These are phyloP conservation scores for Cynopterus sphinx DNA, from an alignment of 2,797 vertebrate species.

Conservation along the genomic window DNA sequence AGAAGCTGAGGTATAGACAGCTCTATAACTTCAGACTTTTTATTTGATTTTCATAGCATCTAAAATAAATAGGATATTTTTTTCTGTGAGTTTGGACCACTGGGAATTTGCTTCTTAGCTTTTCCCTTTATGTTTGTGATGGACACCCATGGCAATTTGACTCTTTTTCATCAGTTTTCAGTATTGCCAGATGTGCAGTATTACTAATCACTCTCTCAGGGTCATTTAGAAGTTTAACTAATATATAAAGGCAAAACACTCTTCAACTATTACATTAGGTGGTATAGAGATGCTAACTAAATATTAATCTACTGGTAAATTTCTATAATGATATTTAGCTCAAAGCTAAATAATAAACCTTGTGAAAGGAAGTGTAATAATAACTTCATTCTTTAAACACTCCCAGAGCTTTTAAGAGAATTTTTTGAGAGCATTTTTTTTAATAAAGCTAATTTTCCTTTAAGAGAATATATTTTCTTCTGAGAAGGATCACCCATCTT, in stretches of 20 bases:
- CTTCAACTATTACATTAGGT: background rate
- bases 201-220: constrained; percentile 33
- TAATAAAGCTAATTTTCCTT: constrained; percentile 30
- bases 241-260: constrained; percentile 22
- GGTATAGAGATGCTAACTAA: constrained; percentile 46
- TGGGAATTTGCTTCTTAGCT: constrained; percentile 20
- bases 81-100: background rate
- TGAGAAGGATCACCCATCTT: background rate
- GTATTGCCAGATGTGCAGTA: background rate
- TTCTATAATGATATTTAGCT: constrained; percentile 41
- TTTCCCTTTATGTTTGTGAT: constrained; percentile 34
- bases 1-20: background rate
- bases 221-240: constrained; percentile 61
- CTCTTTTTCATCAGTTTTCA: constrained; percentile 37
- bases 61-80: constrained; percentile 43
- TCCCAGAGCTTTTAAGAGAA: constrained; percentile 27
- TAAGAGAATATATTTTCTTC: constrained; percentile 8
- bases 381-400: constrained; percentile 42
- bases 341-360: constrained; percentile 37
- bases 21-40: constrained; percentile 8
- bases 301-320: constrained; percentile 61
- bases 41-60: constrained; percentile 40
- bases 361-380: constrained; percentile 42
- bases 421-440: constrained; percentile 47
- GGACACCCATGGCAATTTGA: background rate